These are phyloP conservation scores for Caenorhabditis sinica DNA, from an alignment of 2,888 invertebrate species.

Conservation along the genomic window DNA sequence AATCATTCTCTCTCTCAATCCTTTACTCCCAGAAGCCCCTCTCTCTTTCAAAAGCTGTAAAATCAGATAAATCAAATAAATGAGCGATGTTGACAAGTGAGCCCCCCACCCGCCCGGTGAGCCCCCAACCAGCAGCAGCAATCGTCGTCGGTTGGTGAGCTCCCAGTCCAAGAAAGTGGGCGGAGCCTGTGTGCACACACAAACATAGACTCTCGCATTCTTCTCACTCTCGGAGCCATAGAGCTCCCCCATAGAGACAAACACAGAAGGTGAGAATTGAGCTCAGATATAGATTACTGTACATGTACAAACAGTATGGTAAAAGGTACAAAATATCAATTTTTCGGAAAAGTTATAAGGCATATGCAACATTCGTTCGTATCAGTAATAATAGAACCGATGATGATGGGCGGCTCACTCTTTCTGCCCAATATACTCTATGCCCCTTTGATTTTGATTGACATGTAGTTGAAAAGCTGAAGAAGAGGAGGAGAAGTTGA, in stretches of 20 bases:
- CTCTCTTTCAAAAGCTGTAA: constrained; percentile 47
- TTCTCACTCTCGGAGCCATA: neutral
- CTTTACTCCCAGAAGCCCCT: neutral
- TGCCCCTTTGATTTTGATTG: constrained; percentile 64
- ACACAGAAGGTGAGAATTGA: constrained; percentile 4
- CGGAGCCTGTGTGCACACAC: constrained; percentile 22
- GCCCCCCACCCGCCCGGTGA: neutral
- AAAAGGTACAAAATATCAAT: too few species aligned
- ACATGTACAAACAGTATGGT: constrained; percentile 36
- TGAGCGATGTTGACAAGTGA: constrained; percentile 63
- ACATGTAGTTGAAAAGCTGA: constrained; percentile 42
- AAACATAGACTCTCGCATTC: constrained; percentile 24
- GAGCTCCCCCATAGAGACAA: neutral
- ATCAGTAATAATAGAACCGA: constrained; percentile 32
- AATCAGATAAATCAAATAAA: constrained; percentile 63
- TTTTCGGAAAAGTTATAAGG: constrained; percentile 6
- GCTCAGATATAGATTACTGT: constrained; percentile 8
- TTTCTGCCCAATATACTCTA: constrained; percentile 10
- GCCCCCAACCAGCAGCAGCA: constrained; percentile 20
- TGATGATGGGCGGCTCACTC: constrained; percentile 36
- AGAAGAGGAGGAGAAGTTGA: constrained; percentile 2
- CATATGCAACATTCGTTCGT: constrained; percentile 15
- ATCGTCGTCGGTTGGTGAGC: constrained; percentile 20
- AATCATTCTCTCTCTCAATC: constrained; percentile 28
- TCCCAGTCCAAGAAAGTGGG: constrained; percentile 24